Percentiles rank a stretch among this genome's conserved stretches.
phyloP scores from a whole-genome alignment of 2,888 invertebrate species.

The Aradus depressus region DNA sequence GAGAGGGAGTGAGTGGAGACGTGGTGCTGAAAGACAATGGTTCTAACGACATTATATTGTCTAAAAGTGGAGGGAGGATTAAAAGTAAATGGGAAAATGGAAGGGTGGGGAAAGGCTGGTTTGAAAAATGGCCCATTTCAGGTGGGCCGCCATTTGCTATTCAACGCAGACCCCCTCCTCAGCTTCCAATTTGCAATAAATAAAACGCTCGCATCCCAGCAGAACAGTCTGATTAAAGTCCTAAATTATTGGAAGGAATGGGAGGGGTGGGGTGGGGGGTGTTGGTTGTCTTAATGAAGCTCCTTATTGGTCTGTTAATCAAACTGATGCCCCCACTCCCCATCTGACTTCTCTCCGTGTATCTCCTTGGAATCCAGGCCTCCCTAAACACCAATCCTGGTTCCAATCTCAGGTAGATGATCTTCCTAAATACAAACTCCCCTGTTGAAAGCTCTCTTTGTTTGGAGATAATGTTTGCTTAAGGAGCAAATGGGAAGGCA shows the following conservation, averaged over 20 bases:
- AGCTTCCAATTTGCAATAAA: slow-evolving; percentile 11
- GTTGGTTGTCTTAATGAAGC: slow-evolving; percentile 7
- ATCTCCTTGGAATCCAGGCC: no score
- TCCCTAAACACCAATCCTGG: no score
- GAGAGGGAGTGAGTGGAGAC: no score
- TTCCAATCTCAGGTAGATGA: no score
- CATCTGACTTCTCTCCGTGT: slow-evolving; percentile 21
- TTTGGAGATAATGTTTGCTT: no score
- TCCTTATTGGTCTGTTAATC: slow-evolving; percentile 8
- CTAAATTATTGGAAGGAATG: background rate
- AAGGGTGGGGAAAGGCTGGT: background rate
- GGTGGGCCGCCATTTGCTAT: background rate
- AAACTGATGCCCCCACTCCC: slow-evolving; percentile 11
- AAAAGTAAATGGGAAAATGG: slow-evolving; percentile 5
- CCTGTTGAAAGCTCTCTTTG: no score
- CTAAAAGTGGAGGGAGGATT: no score
- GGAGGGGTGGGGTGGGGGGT: no score
- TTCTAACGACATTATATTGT: no score
- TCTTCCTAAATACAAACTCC: no score
- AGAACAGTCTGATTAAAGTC: background rate
- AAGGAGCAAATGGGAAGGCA: no score
- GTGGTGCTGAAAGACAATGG: no score
- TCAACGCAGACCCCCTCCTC: background rate
- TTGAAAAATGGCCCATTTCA: background rate
- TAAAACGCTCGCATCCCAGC: slow-evolving; percentile 2